Percentiles rank a stretch among this genome's conserved stretches.
These are phyloP conservation scores for Pygocentrus nattereri DNA, from an alignment of 2,797 vertebrate species.

Conservation along the genomic window DNA sequence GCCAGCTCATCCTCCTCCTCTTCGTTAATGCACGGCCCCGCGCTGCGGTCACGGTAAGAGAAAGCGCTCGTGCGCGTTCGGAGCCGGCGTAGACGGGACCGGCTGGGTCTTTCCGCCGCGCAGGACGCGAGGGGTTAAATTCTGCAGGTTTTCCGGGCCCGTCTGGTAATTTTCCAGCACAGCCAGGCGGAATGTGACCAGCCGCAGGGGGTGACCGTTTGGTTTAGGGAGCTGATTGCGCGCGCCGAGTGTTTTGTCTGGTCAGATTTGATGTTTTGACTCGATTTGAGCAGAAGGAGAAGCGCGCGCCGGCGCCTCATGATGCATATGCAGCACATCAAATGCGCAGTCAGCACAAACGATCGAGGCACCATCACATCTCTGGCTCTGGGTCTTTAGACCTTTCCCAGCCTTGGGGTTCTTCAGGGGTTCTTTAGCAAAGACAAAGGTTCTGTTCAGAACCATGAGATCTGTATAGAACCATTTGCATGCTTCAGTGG, in stretches of 20 bases:
- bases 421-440: too few relatives aligned
- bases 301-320: not conserved
- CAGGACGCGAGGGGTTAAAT: conserved; percentile 82
- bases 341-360: conserved; percentile 26
- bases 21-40: conserved; percentile 24
- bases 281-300: not conserved
- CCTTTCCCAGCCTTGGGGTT: too few relatives aligned
- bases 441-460: too few relatives aligned
- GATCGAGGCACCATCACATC: not conserved
- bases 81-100: conserved; percentile 4
- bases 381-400: too few relatives aligned
- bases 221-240: not conserved
- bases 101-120: conserved; percentile 1
- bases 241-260: too few relatives aligned
- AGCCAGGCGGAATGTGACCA: not conserved
- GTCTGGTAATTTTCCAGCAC: conserved; percentile 57
- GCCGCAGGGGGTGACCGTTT: too few relatives aligned
- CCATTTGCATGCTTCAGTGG: too few relatives aligned
- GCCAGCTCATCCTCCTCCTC: not conserved
- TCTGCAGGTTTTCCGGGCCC: conserved; percentile 76
- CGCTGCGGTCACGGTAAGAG: conserved; percentile 44
- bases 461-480: too few relatives aligned
- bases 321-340: conserved; percentile 30
- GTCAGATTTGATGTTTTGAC: not conserved
- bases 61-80: not conserved